A percentile compares a stretch with the other conserved stretches of the same genome.
phyloP scores from a whole-genome alignment of 2,888 invertebrate species.

The Acanthoscelides obtectus region DNA sequence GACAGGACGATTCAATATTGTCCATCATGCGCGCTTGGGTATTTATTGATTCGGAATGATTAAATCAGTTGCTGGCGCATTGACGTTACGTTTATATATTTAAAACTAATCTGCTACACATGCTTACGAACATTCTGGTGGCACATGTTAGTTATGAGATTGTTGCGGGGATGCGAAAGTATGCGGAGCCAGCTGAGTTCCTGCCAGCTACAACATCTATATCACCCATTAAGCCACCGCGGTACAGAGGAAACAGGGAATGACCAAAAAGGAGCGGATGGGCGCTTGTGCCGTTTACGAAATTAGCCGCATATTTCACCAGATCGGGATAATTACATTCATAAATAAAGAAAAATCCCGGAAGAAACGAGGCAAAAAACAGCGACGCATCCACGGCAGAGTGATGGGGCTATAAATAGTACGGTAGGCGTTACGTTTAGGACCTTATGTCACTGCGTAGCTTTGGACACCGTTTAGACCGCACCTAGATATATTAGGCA shows the following conservation, averaged over 20 bases:
- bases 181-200: background rate
- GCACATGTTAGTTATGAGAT: background rate
- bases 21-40: no score
- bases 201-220: background rate
- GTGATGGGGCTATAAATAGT: background rate
- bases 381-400: background rate
- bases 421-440: background rate
- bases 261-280: background rate
- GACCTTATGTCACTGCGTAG: no score
- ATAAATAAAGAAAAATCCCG: constrained; percentile 13
- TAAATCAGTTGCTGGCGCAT: no score
- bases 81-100: no score
- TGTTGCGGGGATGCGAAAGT: background rate
- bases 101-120: no score
- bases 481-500: no score
- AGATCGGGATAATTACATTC: constrained; percentile 13
- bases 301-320: constrained; percentile 7
- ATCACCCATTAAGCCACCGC: background rate
- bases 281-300: background rate
- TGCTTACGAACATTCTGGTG: background rate
- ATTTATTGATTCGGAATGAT: no score
- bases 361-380: background rate
- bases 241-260: background rate
- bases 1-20: no score
- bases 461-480: no score